A percentile compares a stretch with the other conserved stretches of the same genome.
phyloP scores from a whole-genome alignment of 2,888 invertebrate genomes.

The Campoletis raptor region DNA sequence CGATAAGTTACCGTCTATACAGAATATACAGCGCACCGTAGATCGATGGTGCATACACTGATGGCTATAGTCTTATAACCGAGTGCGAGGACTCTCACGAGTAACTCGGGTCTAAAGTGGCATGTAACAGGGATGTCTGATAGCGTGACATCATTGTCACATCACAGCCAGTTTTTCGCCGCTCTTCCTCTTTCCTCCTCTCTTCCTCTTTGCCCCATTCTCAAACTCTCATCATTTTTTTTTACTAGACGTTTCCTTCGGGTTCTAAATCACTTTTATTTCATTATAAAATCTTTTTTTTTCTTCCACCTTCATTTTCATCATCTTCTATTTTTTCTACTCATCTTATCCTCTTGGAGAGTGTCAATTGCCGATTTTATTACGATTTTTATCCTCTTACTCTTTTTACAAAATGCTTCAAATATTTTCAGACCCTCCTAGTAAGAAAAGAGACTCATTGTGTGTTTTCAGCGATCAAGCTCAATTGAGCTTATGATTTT shows the following conservation, averaged over 20 bases:
- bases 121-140: slow-evolving; percentile 61
- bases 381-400: slow-evolving; percentile 39
- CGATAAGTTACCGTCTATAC: not conserved
- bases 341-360: not conserved
- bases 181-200: slow-evolving; percentile 36
- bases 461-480: slow-evolving; percentile 18
- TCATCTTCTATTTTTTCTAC: slow-evolving; percentile 13
- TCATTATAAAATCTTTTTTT: slow-evolving; percentile 46
- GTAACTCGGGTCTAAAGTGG: slow-evolving; percentile 61
- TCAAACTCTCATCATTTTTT: slow-evolving; percentile 12
- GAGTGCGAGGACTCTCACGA: slow-evolving; percentile 34
- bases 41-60: not conserved
- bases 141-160: slow-evolving; percentile 66
- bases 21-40: not conserved
- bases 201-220: slow-evolving; percentile 15
- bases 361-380: slow-evolving; percentile 33
- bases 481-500: slow-evolving; percentile 18
- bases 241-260: slow-evolving; percentile 47
- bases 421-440: slow-evolving; percentile 46
- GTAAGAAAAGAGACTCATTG: slow-evolving; percentile 55
- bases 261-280: slow-evolving; percentile 46
- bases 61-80: slow-evolving; percentile 7
- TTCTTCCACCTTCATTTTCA: slow-evolving; percentile 23
- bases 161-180: slow-evolving; percentile 66
- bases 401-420: slow-evolving; percentile 50